Evolutionary conservation across 1,140 invertebrate species (phyloP).

Genomic region (Euglossa dilemma): DNA sequence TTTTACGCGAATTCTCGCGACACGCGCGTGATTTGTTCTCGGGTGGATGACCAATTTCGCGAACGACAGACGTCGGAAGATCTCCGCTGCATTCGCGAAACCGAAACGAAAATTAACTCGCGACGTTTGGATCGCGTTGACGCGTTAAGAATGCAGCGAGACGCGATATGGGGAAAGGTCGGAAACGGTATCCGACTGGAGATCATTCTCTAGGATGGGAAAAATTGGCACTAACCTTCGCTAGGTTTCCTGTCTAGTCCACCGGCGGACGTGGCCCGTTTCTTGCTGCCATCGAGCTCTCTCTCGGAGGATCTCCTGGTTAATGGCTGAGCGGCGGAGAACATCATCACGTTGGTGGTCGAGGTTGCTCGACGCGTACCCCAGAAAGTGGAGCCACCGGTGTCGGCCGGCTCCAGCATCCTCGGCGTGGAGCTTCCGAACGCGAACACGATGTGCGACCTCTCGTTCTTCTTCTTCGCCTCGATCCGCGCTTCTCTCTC

Average conservation of each 20-base stretch:
- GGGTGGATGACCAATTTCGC: too few species aligned
- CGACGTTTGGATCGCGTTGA: not conserved
- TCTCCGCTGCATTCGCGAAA: not conserved
- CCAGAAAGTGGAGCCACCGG: constrained; percentile 89
- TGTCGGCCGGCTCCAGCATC: constrained; percentile 91
- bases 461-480: constrained; percentile 87
- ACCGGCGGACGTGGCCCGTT: constrained; percentile 89
- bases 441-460: constrained; percentile 87
- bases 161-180: too few species aligned
- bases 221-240: constrained; percentile 84
- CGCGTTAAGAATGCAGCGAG: too few species aligned
- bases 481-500: constrained; percentile 92
- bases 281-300: constrained; percentile 91
- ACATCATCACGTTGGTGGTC: constrained; percentile 91
- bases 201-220: not conserved
- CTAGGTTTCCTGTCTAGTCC: constrained; percentile 87
- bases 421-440: constrained; percentile 95
- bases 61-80: constrained; percentile 9
- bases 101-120: not conserved
- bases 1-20: constrained; percentile 28
- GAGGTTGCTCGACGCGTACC: constrained; percentile 92
- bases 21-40: not conserved
- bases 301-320: constrained; percentile 91
- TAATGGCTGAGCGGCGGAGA: constrained; percentile 87
- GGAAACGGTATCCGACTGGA: not conserved